These are phyloP conservation scores for Octonoba sinensis DNA, from an alignment of 2,888 invertebrate species.

Conservation along the genomic window DNA sequence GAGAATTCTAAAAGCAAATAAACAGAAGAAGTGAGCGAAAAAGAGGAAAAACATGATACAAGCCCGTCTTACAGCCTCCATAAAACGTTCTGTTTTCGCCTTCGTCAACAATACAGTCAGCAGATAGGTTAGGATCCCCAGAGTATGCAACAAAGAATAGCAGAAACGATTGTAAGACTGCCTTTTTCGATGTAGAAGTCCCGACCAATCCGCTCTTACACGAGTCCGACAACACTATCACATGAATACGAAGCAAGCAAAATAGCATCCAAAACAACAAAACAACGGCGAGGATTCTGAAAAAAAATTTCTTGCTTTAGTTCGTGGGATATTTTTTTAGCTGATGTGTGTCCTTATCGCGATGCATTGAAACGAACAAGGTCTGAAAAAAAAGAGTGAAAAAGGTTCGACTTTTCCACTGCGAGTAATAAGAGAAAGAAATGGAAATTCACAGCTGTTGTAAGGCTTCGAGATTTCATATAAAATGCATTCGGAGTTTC, in stretches of 20 bases:
- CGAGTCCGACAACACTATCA: constrained; percentile 34
- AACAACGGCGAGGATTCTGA: constrained; percentile 28
- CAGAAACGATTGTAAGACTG: constrained; percentile 37
- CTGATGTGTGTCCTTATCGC: constrained; percentile 35
- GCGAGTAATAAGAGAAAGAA: too few relatives aligned
- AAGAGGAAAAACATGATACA: too few relatives aligned
- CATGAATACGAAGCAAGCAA: constrained; percentile 43
- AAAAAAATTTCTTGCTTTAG: constrained; percentile 34
- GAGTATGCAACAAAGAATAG: constrained; percentile 31
- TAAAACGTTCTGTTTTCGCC: too few relatives aligned
- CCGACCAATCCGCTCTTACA: constrained; percentile 11
- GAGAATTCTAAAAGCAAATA: too few relatives aligned
- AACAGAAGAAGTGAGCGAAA: too few relatives aligned
- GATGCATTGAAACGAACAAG: constrained; percentile 24
- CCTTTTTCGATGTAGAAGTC: constrained; percentile 17
- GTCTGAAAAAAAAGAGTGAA: constrained; percentile 10
- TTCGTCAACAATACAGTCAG: constrained; percentile 36
- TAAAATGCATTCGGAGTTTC: too few relatives aligned
- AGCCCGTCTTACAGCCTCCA: too few relatives aligned
- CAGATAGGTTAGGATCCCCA: constrained; percentile 25
- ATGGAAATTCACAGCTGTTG: too few relatives aligned
- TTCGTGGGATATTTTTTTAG: constrained; percentile 34
- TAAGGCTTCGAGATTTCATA: too few relatives aligned
- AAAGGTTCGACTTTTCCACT: constrained; percentile 8
- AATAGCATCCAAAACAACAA: constrained; percentile 26